A percentile compares a stretch with the other conserved stretches of the same genome.
These are phyloP conservation scores for Tetrao urogallus DNA, from an alignment of 2,113 vertebrate species.

Conservation along the genomic window DNA sequence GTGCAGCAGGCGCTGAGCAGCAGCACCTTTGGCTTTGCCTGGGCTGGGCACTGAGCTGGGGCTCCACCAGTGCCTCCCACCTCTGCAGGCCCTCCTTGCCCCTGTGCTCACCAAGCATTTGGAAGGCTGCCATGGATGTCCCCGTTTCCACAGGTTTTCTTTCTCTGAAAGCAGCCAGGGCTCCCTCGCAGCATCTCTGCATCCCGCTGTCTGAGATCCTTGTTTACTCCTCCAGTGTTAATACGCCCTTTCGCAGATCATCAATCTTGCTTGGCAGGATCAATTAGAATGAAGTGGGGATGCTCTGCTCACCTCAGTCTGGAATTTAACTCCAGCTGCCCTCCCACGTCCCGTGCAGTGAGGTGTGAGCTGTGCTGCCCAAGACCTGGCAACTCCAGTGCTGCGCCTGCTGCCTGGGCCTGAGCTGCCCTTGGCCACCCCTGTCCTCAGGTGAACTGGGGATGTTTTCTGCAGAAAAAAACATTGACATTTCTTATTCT, in stretches of 20 bases:
- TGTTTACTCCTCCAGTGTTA: slow-evolving; percentile 39
- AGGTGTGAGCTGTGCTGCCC: not conserved
- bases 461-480: not conserved
- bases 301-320: not conserved
- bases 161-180: not conserved
- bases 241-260: slow-evolving; percentile 32
- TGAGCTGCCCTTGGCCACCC: not conserved
- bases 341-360: not conserved
- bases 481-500: slow-evolving; percentile 25
- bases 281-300: slow-evolving; percentile 48
- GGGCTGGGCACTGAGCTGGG: not conserved
- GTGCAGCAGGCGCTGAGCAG: accelerated
- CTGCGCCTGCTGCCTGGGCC: not conserved
- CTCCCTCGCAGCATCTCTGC: not conserved
- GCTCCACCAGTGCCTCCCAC: not conserved
- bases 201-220: not conserved
- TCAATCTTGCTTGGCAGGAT: slow-evolving; percentile 59
- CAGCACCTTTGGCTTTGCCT: accelerated
- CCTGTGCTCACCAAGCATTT: not conserved
- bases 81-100: not conserved
- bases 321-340: not conserved
- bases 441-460: not conserved
- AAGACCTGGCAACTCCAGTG: not conserved
- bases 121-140: not conserved
- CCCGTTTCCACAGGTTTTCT: not conserved